Conservation (phyloP, 2,113 vertebrate genomes). For the Callaeas wilsoni region DNA sequence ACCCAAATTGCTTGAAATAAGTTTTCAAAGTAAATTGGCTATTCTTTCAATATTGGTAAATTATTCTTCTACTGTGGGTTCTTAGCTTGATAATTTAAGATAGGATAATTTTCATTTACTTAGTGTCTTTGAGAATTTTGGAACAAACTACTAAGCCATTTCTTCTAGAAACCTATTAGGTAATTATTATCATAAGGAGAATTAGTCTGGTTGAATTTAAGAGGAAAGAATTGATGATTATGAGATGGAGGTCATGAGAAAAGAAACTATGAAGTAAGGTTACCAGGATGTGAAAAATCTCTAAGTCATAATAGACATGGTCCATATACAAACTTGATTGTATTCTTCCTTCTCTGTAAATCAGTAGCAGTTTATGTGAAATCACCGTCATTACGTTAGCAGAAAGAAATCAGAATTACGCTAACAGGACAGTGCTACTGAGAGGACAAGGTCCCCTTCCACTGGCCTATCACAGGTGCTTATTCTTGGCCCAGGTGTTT, state of each 20-base stretch:
- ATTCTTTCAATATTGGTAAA: slow-evolving; percentile 66
- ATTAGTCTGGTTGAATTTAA: slow-evolving; percentile 38
- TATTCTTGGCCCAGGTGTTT: neutral
- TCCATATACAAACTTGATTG: neutral
- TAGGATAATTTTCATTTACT: slow-evolving; percentile 51
- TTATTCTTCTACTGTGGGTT: slow-evolving; percentile 58
- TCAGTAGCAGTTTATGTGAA: neutral
- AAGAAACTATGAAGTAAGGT: slow-evolving; percentile 31
- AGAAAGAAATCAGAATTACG: slow-evolving; percentile 1
- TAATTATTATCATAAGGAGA: slow-evolving; percentile 37
- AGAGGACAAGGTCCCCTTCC: neutral
- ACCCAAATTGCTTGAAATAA: slow-evolving; percentile 55
- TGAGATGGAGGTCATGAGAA: slow-evolving; percentile 3
- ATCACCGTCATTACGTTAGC: neutral
- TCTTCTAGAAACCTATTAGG: slow-evolving; percentile 53
- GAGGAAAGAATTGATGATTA: slow-evolving; percentile 29
- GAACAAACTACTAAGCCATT: slow-evolving; percentile 36
- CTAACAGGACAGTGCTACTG: neutral
- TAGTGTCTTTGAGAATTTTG: slow-evolving; percentile 47
- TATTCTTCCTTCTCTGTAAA: neutral
- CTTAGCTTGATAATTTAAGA: slow-evolving; percentile 45
- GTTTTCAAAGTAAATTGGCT: slow-evolving; percentile 62
- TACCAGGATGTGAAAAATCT: slow-evolving; percentile 5
- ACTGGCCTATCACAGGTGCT: neutral
- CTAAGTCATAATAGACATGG: neutral